A percentile compares a stretch with the other conserved stretches of the same genome.
Conservation (phyloP, 2,113 vertebrate species). For the Cebus imitator region DNA sequence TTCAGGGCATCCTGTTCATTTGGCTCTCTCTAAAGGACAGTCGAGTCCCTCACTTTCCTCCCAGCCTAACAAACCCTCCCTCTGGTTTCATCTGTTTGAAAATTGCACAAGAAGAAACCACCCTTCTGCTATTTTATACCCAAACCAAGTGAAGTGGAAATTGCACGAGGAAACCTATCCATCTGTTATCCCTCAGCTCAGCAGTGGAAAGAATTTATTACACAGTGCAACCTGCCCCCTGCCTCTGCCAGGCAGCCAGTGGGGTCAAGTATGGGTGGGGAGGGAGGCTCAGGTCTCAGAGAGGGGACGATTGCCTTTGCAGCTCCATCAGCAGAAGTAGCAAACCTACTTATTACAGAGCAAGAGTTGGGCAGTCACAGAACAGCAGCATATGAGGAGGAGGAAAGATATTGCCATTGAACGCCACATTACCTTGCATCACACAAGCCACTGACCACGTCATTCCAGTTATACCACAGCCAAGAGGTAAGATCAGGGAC, state of each 20-base stretch:
- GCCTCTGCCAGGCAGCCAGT: slow-evolving; percentile 73
- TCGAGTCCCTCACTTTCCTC: slow-evolving; percentile 7
- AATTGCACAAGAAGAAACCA: slow-evolving; percentile 73
- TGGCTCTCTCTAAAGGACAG: slow-evolving; percentile 64
- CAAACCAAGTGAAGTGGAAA: slow-evolving; percentile 80
- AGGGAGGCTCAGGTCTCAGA: slow-evolving; percentile 47
- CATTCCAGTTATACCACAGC: neutral
- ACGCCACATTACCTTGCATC: neutral
- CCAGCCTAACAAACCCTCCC: slow-evolving; percentile 39
- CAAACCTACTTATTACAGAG: slow-evolving; percentile 54
- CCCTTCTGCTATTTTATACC: slow-evolving; percentile 74
- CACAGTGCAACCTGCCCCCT: slow-evolving; percentile 66
- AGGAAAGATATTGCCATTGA: neutral
- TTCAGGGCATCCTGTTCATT: slow-evolving; percentile 49
- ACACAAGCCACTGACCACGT: neutral
- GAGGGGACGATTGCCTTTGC: slow-evolving; percentile 54
- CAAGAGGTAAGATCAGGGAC: too few species aligned
- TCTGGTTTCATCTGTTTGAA: slow-evolving; percentile 71
- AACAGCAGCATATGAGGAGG: neutral
- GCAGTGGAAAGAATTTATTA: slow-evolving; percentile 76
- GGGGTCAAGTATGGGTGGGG: slow-evolving; percentile 64
- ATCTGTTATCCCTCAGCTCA: slow-evolving; percentile 77
- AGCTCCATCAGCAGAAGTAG: slow-evolving; percentile 41
- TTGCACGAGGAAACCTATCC: slow-evolving; percentile 70
- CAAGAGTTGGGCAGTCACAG: neutral